These are phyloP conservation scores for Boleophthalmus pectinirostris DNA, from an alignment of 2,113 vertebrate species.

Conservation along the genomic window DNA sequence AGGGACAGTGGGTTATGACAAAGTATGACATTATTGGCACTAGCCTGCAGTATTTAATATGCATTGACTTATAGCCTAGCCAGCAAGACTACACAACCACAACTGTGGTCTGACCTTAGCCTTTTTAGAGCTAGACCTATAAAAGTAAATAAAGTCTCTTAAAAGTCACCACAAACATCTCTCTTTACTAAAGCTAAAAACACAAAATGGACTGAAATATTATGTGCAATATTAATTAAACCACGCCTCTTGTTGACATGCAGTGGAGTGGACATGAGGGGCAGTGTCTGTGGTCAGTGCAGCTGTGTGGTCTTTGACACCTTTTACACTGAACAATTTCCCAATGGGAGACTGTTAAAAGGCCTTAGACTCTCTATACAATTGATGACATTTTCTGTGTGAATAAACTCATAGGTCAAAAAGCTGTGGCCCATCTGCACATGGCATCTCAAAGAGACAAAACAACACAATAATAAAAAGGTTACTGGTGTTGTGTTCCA, in stretches of 20 bases:
- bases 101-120: too few relatives aligned
- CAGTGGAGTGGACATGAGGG: constrained; percentile 24
- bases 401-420: constrained; percentile 11
- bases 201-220: not conserved
- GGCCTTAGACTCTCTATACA: constrained; percentile 22
- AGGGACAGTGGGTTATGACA: not conserved
- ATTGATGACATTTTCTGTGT: constrained; percentile 1
- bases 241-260: not conserved
- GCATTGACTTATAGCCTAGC: too few relatives aligned
- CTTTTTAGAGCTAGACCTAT: not conserved
- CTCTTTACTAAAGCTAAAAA: constrained; percentile 15
- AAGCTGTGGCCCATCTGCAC: not conserved
- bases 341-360: constrained; percentile 38
- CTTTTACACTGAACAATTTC: constrained; percentile 58
- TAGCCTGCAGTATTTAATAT: too few relatives aligned
- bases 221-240: not conserved
- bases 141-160: too few relatives aligned
- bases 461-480: not conserved
- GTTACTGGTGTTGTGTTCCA: not conserved
- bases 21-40: not conserved
- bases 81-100: too few relatives aligned
- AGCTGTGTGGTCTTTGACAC: constrained; percentile 26
- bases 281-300: constrained; percentile 27
- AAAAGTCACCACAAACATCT: constrained; percentile 7
- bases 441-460: not conserved